Evolutionary conservation across 2,797 vertebrate species (phyloP).

Genomic region (Smutsia temminckii): DNA sequence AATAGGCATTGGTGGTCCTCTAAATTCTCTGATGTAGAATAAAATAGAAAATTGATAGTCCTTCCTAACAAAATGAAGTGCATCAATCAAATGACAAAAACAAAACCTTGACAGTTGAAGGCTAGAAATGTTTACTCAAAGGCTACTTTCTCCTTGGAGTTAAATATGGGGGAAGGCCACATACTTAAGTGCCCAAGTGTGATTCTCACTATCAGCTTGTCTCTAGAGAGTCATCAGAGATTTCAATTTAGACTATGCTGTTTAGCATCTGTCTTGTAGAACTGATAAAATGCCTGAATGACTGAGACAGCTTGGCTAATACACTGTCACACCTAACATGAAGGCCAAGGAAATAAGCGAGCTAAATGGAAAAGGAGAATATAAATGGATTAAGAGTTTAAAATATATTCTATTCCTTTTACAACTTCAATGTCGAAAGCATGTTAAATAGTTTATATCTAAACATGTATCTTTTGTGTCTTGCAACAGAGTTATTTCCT

Average conservation of each 20-base stretch:
- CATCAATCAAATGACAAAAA: conserved; percentile 23
- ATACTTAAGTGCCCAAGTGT: conserved; percentile 42
- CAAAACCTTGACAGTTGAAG: conserved; percentile 16
- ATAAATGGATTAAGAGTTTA: conserved; percentile 42
- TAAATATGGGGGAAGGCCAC: conserved; percentile 66
- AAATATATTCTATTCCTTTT: conserved; percentile 35
- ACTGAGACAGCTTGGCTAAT: conserved; percentile 71
- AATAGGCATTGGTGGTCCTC: not conserved
- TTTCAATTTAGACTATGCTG: conserved; percentile 71
- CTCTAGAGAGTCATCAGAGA: conserved; percentile 71
- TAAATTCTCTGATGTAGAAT: not conserved
- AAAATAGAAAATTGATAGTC: not conserved
- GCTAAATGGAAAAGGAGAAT: conserved; percentile 64
- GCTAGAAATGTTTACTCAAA: not conserved
- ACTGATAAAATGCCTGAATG: conserved; percentile 75
- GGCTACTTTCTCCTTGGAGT: not conserved
- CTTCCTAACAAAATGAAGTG: conserved; percentile 22
- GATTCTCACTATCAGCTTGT: conserved; percentile 64
- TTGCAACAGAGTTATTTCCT: conserved; percentile 44
- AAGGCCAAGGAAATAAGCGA: conserved; percentile 52
- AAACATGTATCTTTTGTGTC: not conserved
- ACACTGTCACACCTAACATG: conserved; percentile 66
- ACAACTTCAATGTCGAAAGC: not conserved
- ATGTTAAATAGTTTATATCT: conserved; percentile 10
- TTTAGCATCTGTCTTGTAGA: conserved; percentile 76